A percentile compares a stretch with the other conserved stretches of the same genome.
Conservation (phyloP, 2,797 vertebrate genomes). For the Esox lucius region DNA sequence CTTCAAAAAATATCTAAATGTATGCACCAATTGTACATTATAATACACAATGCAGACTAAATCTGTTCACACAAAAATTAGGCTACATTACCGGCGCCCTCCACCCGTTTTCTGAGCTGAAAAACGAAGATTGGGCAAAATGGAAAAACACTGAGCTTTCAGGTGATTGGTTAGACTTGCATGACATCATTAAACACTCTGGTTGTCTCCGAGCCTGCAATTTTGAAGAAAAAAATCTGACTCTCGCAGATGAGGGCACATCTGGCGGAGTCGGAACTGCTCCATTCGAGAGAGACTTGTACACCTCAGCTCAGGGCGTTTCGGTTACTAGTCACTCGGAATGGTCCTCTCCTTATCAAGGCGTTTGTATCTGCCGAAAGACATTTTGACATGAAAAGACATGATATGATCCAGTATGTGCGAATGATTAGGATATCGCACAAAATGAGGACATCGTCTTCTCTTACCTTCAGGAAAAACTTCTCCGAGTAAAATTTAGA, state of each 20-base stretch:
- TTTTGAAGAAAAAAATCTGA: constrained; percentile 41
- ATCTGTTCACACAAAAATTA: not conserved
- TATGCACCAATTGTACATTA: not conserved
- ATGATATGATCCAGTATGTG: constrained; percentile 22
- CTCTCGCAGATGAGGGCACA: constrained; percentile 41
- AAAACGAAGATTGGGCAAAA: not conserved
- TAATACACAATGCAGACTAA: not conserved
- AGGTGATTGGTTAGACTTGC: constrained; percentile 66
- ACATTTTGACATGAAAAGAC: constrained; percentile 15
- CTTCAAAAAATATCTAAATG: not conserved
- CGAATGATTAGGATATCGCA: constrained; percentile 10
- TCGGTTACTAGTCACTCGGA: constrained; percentile 21
- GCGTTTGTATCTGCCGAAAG: constrained; percentile 17
- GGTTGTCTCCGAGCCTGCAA: constrained; percentile 34
- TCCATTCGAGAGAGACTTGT: constrained; percentile 21
- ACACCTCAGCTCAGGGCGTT: constrained; percentile 30
- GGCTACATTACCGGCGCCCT: not conserved
- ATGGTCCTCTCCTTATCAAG: constrained; percentile 23
- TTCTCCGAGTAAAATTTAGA: constrained; percentile 26
- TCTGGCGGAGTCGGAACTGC: constrained; percentile 40
- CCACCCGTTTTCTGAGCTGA: not conserved
- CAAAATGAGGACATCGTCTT: constrained; percentile 33
- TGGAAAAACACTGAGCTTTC: constrained; percentile 29
- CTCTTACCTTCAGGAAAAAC: constrained; percentile 22
- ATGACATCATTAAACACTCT: constrained; percentile 66